A percentile compares a stretch with the other conserved stretches of the same genome.
Conservation (phyloP, 2,113 vertebrate genomes). For the Cyphomyrus discorhynchus region DNA sequence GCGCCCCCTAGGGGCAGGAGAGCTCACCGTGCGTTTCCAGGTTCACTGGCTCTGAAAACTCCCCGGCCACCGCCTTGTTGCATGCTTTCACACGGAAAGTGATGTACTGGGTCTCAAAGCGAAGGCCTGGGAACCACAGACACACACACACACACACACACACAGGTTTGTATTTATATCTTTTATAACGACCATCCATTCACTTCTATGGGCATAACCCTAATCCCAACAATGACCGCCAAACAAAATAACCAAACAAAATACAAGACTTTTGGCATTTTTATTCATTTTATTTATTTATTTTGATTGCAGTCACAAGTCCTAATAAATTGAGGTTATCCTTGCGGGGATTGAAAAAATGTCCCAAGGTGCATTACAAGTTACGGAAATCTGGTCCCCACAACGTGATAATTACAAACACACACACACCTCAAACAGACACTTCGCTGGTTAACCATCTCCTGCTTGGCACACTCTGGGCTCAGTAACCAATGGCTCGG, state of each 20-base stretch:
- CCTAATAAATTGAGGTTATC: not conserved
- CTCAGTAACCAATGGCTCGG: not conserved
- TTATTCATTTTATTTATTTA: not conserved
- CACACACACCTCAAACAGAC: not conserved
- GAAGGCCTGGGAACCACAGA: slow-evolving; percentile 55
- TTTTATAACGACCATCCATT: not conserved
- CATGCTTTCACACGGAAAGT: slow-evolving; percentile 88
- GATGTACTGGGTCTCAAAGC: slow-evolving; percentile 87
- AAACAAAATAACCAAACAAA: not conserved
- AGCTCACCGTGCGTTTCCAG: slow-evolving; percentile 81
- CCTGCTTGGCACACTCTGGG: not conserved
- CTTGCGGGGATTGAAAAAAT: not conserved
- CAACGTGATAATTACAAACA: not conserved
- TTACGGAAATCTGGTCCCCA: not conserved
- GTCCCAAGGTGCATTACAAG: not conserved
- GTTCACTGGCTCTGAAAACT: slow-evolving; percentile 83
- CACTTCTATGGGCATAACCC: not conserved
- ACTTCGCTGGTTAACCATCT: not conserved
- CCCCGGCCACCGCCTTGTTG: slow-evolving; percentile 88
- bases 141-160: not conserved
- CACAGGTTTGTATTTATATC: not conserved
- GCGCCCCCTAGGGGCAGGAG: not conserved
- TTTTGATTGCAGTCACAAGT: not conserved
- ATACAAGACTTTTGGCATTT: not conserved
- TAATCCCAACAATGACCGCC: not conserved